phyloP scores from a whole-genome alignment of 1,140 invertebrate species.

The Tetramorium parvispinum region DNA sequence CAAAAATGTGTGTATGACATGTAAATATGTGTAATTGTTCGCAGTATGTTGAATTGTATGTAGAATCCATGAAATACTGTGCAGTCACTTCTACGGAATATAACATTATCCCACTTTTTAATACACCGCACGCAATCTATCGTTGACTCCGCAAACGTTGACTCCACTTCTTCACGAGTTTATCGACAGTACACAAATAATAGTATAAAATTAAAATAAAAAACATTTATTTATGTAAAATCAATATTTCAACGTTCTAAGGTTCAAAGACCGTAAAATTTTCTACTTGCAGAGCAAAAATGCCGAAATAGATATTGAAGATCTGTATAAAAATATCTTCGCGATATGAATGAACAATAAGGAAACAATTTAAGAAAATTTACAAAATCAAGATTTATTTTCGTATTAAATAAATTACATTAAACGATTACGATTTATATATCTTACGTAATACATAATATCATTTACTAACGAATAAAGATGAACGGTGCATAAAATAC shows the following conservation, averaged over 20 bases:
- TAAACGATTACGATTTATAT: neutral
- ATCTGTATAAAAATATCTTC: neutral
- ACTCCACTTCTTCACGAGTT: neutral
- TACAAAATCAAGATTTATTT: neutral
- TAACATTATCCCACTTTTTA: neutral
- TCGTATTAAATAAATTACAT: neutral
- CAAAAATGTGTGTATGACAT: too few relatives aligned
- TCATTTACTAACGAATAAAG: neutral
- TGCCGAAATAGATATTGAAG: neutral
- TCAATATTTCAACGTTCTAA: neutral
- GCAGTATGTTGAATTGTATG: too few relatives aligned
- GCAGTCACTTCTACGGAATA: too few relatives aligned
- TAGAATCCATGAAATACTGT: too few relatives aligned
- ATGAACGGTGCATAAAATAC: too few relatives aligned
- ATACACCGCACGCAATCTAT: slow-evolving; percentile 14
- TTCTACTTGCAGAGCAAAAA: neutral
- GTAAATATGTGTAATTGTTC: too few relatives aligned
- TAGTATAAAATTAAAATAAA: neutral
- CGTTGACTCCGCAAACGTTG: neutral
- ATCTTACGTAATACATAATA: neutral
- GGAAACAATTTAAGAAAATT: neutral
- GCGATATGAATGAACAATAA: neutral
- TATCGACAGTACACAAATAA: neutral
- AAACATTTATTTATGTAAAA: neutral
- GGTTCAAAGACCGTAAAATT: neutral